A percentile compares a stretch with the other conserved stretches of the same genome.
These are phyloP conservation scores for Thamnaconus septentrionalis DNA, from an alignment of 2,113 vertebrate species.

Conservation along the genomic window DNA sequence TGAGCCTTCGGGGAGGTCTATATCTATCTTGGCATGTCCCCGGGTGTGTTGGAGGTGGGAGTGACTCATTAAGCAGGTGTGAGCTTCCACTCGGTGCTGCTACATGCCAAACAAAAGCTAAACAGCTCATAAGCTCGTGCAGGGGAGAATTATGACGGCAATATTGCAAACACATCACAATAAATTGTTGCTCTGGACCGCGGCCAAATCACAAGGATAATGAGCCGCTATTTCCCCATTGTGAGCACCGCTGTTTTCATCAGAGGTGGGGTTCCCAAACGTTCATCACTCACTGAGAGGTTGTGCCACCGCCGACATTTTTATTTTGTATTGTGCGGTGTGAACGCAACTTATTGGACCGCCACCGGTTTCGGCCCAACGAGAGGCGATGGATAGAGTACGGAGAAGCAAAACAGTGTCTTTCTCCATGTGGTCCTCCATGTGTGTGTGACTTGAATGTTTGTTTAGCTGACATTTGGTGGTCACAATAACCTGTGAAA, in stretches of 20 bases:
- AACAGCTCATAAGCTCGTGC: slow-evolving; percentile 66
- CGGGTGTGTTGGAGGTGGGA: slow-evolving; percentile 73
- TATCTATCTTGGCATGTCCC: slow-evolving; percentile 78
- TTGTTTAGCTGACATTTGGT: slow-evolving; percentile 50
- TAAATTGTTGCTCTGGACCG: slow-evolving; percentile 69
- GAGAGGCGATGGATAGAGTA: not conserved
- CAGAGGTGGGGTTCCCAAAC: slow-evolving; percentile 59
- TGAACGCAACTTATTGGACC: slow-evolving; percentile 26
- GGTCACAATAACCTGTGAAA: slow-evolving; percentile 52
- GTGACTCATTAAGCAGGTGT: slow-evolving; percentile 78
- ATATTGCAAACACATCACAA: slow-evolving; percentile 62
- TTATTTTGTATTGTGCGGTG: slow-evolving; percentile 28
- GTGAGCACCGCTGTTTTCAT: slow-evolving; percentile 50
- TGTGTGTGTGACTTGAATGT: slow-evolving; percentile 26
- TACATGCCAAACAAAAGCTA: slow-evolving; percentile 72
- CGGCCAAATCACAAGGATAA: slow-evolving; percentile 64
- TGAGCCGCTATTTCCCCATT: slow-evolving; percentile 62
- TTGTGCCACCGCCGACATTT: slow-evolving; percentile 47
- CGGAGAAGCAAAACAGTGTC: not conserved
- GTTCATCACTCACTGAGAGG: slow-evolving; percentile 54
- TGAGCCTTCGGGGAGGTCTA: slow-evolving; percentile 76
- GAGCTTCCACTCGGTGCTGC: slow-evolving; percentile 76
- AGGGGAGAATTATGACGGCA: slow-evolving; percentile 70
- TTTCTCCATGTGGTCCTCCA: not conserved
- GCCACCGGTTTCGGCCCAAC: slow-evolving; percentile 12